Evolutionary conservation across 2,888 invertebrate genomes (phyloP), one percentile per base, ranked within the genome.

Genomic region (Phrixothrix hirtus): DNA sequence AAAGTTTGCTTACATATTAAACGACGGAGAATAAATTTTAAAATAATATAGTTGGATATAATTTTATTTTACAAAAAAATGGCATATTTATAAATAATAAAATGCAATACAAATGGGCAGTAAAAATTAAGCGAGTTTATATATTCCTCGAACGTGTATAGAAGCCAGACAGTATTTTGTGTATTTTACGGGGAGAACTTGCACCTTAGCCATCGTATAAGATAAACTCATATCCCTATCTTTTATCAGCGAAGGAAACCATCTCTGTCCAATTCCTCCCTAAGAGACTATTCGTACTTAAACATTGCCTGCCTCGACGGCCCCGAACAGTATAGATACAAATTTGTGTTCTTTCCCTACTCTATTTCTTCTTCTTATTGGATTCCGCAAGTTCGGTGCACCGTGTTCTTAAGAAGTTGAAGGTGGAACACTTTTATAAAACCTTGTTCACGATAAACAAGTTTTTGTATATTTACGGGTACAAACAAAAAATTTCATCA

Each of bases 101-200:
- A n/a, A n/a, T n/a, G n/a, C n/a, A n/a, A n/a, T n/a, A n/a, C n/a
- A n/a, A n/a, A n/a, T n/a, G n/a, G n/a, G n/a, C n/a, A n/a, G n/a
- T 41, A 39, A 53, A 43, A 44, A 54, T 54, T 44, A 48, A 54
- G 32, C 36, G 42, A 54, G 48, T 53, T 48, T 50, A 53, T 50
- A 29, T 42, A 53, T 48, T 54, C 48, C 41, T 44, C 38, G 48
- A 48, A 57, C 60, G 58, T 56, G 52, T 64, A 66, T 66, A 67
- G 68, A 66, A 68, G 70, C 69, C 69, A 69, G 69, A 72, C 69
- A 69, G 70, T 73, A 73, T 72, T 68, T 73, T 66, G 65, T 66
- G 61, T 62, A 71, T 62, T 72, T 73, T 72, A 73, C 66, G 70
- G 63, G 57, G 57, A 48, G 60, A 64, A 65, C 63, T 69, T 68